Percentiles rank a stretch among this genome's conserved stretches.
Evolutionary conservation across 2,888 invertebrate genomes (phyloP).

Genomic region (Rotaria magnacalcarata): DNA sequence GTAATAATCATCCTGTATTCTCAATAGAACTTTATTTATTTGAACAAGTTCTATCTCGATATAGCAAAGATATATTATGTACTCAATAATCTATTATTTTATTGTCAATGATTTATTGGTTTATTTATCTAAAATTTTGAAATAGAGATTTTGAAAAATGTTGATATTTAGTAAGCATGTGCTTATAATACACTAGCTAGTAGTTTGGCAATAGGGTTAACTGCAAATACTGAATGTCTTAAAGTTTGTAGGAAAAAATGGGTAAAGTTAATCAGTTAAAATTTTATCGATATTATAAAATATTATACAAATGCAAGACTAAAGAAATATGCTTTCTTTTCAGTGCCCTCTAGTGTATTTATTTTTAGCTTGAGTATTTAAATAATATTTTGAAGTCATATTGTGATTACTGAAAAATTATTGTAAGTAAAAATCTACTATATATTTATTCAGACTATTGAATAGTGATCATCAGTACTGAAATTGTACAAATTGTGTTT

Average conservation of each 20-base stretch:
- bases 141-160: background rate
- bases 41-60: constrained; percentile 61
- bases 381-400: constrained; percentile 61
- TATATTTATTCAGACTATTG: background rate
- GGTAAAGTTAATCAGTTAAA: background rate
- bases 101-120: constrained; percentile 61
- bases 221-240: background rate
- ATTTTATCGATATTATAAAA: background rate
- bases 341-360: background rate
- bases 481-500: too few relatives aligned
- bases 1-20: constrained; percentile 49
- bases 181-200: constrained; percentile 55
- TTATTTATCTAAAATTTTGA: constrained; percentile 38
- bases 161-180: constrained; percentile 33
- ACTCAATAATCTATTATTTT: constrained; percentile 89
- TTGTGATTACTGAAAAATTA: constrained; percentile 87
- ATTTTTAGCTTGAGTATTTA: too few relatives aligned
- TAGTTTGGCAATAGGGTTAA: constrained; percentile 71
- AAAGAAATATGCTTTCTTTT: background rate
- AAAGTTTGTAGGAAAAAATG: background rate
- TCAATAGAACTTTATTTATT: constrained; percentile 40
- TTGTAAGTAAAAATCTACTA: constrained; percentile 56
- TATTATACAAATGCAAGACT: background rate
- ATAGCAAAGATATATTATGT: constrained; percentile 82
- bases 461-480: background rate